Conservation (phyloP, 2,888 invertebrate species). For the Anoplius nigerrimus region DNA sequence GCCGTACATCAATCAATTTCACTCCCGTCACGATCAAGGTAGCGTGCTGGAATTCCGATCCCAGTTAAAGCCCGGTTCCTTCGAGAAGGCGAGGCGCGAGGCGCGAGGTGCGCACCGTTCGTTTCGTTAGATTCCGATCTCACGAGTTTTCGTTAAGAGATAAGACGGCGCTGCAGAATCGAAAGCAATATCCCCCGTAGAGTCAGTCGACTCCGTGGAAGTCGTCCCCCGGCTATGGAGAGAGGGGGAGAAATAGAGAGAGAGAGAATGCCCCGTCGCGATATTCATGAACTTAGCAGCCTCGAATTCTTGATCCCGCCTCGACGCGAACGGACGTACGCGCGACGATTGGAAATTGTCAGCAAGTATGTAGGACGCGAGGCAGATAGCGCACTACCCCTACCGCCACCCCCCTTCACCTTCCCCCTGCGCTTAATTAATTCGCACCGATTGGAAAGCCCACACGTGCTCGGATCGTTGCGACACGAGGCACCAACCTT, state of each 20-base stretch:
- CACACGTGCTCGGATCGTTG: no score
- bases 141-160: conserved; percentile 30
- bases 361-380: no score
- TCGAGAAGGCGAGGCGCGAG: conserved; percentile 22
- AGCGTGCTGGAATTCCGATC: conserved; percentile 40
- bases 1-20: conserved; percentile 62
- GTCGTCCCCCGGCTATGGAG: not conserved
- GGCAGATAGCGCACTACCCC: no score
- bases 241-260: no score
- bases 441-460: not conserved
- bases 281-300: not conserved
- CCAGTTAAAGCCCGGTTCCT: conserved; percentile 26
- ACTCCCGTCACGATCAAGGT: conserved; percentile 44
- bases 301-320: conserved; percentile 16
- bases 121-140: conserved; percentile 40
- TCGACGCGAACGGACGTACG: not conserved
- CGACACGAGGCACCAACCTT: no score
- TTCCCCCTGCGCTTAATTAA: no score
- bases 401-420: no score
- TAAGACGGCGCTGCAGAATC: conserved; percentile 30
- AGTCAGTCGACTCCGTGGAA: conserved; percentile 20
- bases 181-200: conserved; percentile 22
- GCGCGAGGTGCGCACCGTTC: conserved; percentile 9
- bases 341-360: no score
- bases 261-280: not conserved